Evolutionary conservation across 2,113 vertebrate species (phyloP).

Genomic region (Oryzias curvinotus): DNA sequence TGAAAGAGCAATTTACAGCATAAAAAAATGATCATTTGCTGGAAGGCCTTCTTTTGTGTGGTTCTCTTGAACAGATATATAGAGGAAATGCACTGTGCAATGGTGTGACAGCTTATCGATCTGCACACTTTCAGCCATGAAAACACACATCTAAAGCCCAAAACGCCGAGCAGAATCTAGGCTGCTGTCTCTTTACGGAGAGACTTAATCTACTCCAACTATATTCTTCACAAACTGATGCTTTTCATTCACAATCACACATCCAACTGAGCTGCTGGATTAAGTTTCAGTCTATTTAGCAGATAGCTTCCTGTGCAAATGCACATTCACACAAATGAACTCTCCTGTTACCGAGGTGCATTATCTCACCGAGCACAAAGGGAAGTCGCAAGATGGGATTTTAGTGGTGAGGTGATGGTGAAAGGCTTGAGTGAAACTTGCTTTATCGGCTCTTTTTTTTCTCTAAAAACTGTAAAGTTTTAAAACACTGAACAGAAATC

Average conservation of each 20-base stretch:
- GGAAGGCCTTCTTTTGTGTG: constrained; percentile 39
- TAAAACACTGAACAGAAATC: background rate
- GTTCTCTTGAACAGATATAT: constrained; percentile 30
- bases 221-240: constrained; percentile 44
- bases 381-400: constrained; percentile 42
- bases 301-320: constrained; percentile 45
- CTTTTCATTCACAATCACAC: constrained; percentile 48
- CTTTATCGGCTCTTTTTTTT: constrained; percentile 6
- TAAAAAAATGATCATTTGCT: constrained; percentile 37
- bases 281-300: constrained; percentile 57
- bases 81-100: constrained; percentile 36
- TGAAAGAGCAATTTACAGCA: constrained; percentile 53
- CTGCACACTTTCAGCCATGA: background rate
- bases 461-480: background rate
- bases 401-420: constrained; percentile 20
- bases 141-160: background rate
- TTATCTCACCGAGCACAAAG: constrained; percentile 32
- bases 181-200: no score
- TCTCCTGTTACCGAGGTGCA: constrained; percentile 38
- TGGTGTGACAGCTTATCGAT: constrained; percentile 53
- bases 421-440: constrained; percentile 24
- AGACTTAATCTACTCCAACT: constrained; percentile 32
- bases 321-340: constrained; percentile 42
- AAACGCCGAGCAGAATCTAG: no score
- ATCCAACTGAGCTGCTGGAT: constrained; percentile 58